These are phyloP conservation scores for Panonychus citri DNA, from an alignment of 1,140 invertebrate genomes.

Conservation along the genomic window DNA sequence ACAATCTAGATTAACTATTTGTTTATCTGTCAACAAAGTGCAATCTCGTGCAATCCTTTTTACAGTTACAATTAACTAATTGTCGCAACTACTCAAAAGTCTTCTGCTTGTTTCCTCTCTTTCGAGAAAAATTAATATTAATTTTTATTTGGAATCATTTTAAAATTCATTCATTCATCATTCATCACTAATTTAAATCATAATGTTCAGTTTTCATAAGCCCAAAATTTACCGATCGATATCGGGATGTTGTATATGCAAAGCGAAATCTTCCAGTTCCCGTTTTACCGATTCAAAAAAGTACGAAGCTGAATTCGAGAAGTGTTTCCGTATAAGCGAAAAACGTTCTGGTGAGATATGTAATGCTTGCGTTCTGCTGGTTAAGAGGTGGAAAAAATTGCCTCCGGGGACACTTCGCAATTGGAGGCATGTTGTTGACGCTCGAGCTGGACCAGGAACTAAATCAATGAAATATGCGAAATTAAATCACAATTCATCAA, in stretches of 20 bases:
- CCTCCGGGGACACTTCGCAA: conserved; percentile 47
- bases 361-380: conserved; percentile 57
- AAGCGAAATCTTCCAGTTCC: conserved; percentile 58
- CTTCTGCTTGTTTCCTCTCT: too few relatives aligned
- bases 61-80: too few relatives aligned
- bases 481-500: conserved; percentile 30
- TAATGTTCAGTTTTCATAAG: conserved; percentile 70
- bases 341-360: conserved; percentile 59
- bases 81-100: too few relatives aligned
- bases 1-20: too few relatives aligned
- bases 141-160: too few relatives aligned
- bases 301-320: conserved; percentile 59
- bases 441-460: conserved; percentile 54
- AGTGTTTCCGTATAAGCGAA: conserved; percentile 47
- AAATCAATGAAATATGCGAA: conserved; percentile 46
- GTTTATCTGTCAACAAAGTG: too few relatives aligned
- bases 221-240: conserved; percentile 63
- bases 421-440: conserved; percentile 68
- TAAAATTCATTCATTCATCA: too few relatives aligned
- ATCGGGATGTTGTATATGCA: conserved; percentile 64
- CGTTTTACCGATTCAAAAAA: conserved; percentile 64
- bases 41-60: too few relatives aligned
- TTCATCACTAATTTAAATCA: too few relatives aligned
- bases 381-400: conserved; percentile 62
- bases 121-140: too few relatives aligned